A percentile compares a stretch with the other conserved stretches of the same genome.
Evolutionary conservation across 2,888 invertebrate species (phyloP).

Genomic region (Hypomecis atomaria): DNA sequence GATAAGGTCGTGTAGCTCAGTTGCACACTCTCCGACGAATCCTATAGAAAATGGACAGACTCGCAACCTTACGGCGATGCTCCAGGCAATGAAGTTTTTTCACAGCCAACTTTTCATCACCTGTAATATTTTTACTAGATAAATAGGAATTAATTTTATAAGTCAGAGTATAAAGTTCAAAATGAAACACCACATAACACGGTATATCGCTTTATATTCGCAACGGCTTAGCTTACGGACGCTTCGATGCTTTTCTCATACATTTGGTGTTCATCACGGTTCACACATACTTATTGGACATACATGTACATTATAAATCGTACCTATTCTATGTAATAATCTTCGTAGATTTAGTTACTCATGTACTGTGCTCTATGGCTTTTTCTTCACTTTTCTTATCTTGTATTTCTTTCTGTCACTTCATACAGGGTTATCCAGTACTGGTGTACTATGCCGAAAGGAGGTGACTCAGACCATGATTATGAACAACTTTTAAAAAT

Average conservation of each 20-base stretch:
- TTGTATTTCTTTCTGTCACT: neutral
- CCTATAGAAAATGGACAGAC: too few species aligned
- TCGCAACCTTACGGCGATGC: too few species aligned
- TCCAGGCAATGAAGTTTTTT: too few species aligned
- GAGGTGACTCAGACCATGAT: too few species aligned
- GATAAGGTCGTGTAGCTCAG: too few species aligned
- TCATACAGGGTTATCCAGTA: neutral
- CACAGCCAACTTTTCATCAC: too few species aligned
- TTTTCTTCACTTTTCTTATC: neutral
- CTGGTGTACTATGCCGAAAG: too few species aligned
- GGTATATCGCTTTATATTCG: slow-evolving; percentile 57
- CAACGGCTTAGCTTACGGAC: slow-evolving; percentile 67
- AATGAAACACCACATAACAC: slow-evolving; percentile 14
- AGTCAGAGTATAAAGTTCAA: slow-evolving; percentile 4
- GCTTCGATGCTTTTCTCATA: slow-evolving; percentile 81
- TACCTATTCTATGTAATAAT: neutral
- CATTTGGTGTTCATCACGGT: slow-evolving; percentile 46
- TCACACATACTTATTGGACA: slow-evolving; percentile 26
- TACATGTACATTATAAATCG: slow-evolving; percentile 18
- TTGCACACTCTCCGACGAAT: too few species aligned
- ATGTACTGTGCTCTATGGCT: slow-evolving; percentile 31
- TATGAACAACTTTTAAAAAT: too few species aligned
- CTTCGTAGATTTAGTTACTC: slow-evolving; percentile 21
- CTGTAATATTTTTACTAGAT: too few species aligned
- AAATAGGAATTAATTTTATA: too few species aligned